Percentiles rank a stretch among this genome's conserved stretches.
Conservation (phyloP, 2,113 vertebrate genomes). For the Myodes glareolus region DNA sequence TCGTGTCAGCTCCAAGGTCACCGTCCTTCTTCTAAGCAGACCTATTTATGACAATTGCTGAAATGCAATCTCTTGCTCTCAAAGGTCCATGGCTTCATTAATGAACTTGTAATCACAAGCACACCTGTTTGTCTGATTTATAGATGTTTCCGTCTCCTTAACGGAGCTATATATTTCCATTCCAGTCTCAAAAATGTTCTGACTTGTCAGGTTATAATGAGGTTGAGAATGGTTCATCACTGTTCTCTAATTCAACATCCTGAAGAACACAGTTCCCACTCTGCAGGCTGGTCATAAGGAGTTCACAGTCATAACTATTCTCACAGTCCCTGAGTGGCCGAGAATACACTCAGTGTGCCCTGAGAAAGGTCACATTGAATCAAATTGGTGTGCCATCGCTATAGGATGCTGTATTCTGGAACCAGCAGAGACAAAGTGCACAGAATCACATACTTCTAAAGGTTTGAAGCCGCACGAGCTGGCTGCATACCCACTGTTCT, state of each 20-base stretch:
- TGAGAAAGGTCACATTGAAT: not conserved
- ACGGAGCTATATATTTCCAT: conserved; percentile 49
- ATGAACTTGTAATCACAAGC: conserved; percentile 71
- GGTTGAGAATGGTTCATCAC: not conserved
- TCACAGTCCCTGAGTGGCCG: not conserved
- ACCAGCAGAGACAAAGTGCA: not conserved
- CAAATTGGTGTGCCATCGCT: conserved; percentile 8
- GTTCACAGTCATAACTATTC: not conserved
- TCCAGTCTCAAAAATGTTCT: conserved; percentile 5
- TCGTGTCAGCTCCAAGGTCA: conserved; percentile 71
- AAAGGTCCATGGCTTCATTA: conserved; percentile 78
- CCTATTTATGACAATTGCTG: conserved; percentile 75
- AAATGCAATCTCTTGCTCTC: conserved; percentile 77
- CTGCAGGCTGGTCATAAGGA: not conserved
- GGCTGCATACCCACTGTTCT: not conserved
- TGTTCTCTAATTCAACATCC: not conserved
- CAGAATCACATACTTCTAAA: not conserved
- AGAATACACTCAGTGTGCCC: not conserved
- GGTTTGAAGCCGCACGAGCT: not conserved
- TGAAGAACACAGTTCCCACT: not conserved
- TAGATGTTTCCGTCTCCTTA: conserved; percentile 54
- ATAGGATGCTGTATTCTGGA: not conserved
- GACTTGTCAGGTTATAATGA: conserved; percentile 5
- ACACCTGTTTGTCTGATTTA: conserved; percentile 79
- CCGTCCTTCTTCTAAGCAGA: conserved; percentile 78